Evolutionary conservation across 2,113 vertebrate species (phyloP), one percentile per base, ranked within the genome.

Genomic region (Amphilophus citrinellus): DNA sequence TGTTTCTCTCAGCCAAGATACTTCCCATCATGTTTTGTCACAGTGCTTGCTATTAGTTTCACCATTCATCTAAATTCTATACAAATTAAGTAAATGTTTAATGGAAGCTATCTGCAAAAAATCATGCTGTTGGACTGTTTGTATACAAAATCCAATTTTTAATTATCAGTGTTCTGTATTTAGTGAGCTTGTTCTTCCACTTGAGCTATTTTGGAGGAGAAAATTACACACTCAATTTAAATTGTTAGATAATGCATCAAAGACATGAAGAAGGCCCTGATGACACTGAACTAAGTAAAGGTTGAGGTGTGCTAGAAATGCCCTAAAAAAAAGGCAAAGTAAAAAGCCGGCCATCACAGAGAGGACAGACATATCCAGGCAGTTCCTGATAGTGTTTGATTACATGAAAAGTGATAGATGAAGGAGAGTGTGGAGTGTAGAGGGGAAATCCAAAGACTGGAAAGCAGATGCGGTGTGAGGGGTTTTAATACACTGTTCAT

Each of bases 351-450:
- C 20, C 44, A 53, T 71, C 24, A 32, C 66, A 53, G 30, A 32
- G 66, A 20, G 24, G 30, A 30, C 44, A 30, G 66, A 71, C 56
- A 35, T 73, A 73, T 73, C 20, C 27, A n/a, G 68, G 53, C 68
- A 32, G 47, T 73, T 56, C 13, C 32, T 56, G 47, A 56, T 35
- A n/a, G 44, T 6, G 0, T n/a, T 53, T 73, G 10, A 32, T 56
- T 47, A 32, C 68, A 73, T 73, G 47, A 73, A 73, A 73, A 56
- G 68, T 56, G 68, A 56, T 47, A 73, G 47, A 73, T 73, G 68
- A 53, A 32, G 32, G 47, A 32, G 18, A 14, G 47, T 8, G 27
- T 20, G 47, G 47, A 17, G 10, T 35, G 32, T 56, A 56, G 27
- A 73, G 27, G 27, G 27, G 68, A 73, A 56, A 73, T 56, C 53